These are phyloP conservation scores for Drosophila lacteicornis DNA, from an alignment of 1,140 invertebrate species.

Conservation along the genomic window DNA sequence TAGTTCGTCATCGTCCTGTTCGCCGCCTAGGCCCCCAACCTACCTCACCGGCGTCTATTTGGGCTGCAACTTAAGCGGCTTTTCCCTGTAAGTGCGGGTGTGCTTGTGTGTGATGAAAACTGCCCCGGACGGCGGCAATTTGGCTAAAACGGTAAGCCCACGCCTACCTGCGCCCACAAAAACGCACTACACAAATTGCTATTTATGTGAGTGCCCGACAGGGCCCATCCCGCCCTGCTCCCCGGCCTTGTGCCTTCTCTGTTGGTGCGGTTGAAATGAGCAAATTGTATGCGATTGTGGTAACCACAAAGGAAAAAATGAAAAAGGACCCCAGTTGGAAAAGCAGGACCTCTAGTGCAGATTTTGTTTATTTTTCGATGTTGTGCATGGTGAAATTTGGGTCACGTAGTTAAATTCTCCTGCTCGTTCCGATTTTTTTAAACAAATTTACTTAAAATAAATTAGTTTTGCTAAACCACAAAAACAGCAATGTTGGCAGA, in stretches of 20 bases:
- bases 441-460: conserved; percentile 76
- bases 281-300: conserved; percentile 81
- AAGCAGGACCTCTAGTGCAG: conserved; percentile 38
- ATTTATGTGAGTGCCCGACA: conserved; percentile 75
- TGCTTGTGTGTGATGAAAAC: conserved; percentile 53
- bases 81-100: conserved; percentile 41
- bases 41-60: conserved; percentile 17
- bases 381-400: conserved; percentile 68
- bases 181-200: conserved; percentile 81
- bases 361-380: conserved; percentile 26
- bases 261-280: conserved; percentile 74
- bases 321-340: conserved; percentile 45
- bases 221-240: conserved; percentile 5
- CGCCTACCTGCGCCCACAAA: conserved; percentile 77
- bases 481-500: conserved; percentile 30
- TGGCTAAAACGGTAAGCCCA: conserved; percentile 78
- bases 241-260: conserved; percentile 31
- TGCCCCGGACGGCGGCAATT: conserved; percentile 76
- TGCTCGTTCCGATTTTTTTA: conserved; percentile 29
- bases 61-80: conserved; percentile 76
- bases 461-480: conserved; percentile 77
- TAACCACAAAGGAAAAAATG: conserved; percentile 44
- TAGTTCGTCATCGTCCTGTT: conserved; percentile 35
- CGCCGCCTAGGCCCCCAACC: conserved; percentile 2
- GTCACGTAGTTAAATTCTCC: conserved; percentile 65